phyloP scores from a whole-genome alignment of 2,888 invertebrate genomes.

The Leptodirus hochenwartii region DNA sequence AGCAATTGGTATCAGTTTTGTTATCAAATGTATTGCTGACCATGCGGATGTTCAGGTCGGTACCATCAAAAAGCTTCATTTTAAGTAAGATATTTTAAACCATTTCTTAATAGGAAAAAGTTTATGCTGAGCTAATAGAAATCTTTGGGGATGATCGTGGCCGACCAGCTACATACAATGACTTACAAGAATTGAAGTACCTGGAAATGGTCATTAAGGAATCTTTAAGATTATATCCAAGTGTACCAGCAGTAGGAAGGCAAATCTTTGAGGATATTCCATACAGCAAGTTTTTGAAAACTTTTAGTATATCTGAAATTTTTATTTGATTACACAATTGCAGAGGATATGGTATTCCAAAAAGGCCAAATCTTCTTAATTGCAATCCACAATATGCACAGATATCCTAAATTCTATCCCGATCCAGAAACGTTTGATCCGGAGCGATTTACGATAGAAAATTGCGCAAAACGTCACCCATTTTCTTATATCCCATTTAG shows the following conservation, averaged over 20 bases:
- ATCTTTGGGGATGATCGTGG: conserved; percentile 20
- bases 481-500: conserved; percentile 42
- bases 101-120: conserved; percentile 23
- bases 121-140: conserved; percentile 22
- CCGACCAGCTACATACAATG: conserved; percentile 17
- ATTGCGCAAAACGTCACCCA: conserved; percentile 24
- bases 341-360: conserved; percentile 17
- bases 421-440: conserved; percentile 34
- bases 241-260: conserved; percentile 32
- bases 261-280: conserved; percentile 23
- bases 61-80: too few species aligned
- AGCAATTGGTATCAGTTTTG: conserved; percentile 27
- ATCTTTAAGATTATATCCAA: conserved; percentile 31
- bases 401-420: conserved; percentile 30
- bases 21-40: conserved; percentile 26
- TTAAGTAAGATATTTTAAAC: neutral
- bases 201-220: conserved; percentile 34
- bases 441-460: conserved; percentile 30
- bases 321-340: conserved; percentile 9
- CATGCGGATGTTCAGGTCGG: conserved; percentile 28
- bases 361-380: conserved; percentile 26
- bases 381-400: conserved; percentile 29
- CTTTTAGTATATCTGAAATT: conserved; percentile 4
- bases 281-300: conserved; percentile 16
- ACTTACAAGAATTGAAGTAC: conserved; percentile 34